These are phyloP conservation scores for Orius insidiosus DNA, from an alignment of 1,140 invertebrate genomes.

Conservation along the genomic window DNA sequence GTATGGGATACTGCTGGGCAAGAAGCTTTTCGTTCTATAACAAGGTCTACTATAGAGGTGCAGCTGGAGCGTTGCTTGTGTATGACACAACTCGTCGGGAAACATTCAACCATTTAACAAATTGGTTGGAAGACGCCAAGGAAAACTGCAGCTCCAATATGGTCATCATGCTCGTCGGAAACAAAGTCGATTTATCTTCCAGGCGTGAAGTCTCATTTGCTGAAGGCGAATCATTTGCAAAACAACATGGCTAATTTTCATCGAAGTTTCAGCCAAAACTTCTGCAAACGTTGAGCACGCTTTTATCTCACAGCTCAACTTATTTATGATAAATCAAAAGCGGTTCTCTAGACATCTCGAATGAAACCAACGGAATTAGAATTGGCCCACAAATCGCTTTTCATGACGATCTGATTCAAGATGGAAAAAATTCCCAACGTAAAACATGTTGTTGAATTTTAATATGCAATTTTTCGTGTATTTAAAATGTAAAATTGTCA, in stretches of 20 bases:
- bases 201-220: constrained; percentile 95
- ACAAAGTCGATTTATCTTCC: constrained; percentile 95
- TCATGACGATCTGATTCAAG: too few species aligned
- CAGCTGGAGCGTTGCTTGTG: constrained; percentile 93
- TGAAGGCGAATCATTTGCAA: constrained; percentile 96
- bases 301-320: constrained; percentile 98
- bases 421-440: too few species aligned
- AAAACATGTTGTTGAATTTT: too few species aligned
- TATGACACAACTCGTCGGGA: constrained; percentile 97
- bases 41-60: constrained; percentile 97
- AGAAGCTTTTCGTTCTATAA: constrained; percentile 98
- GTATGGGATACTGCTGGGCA: constrained; percentile 97
- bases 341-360: constrained; percentile 98
- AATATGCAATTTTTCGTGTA: too few species aligned
- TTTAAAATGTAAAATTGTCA: too few species aligned
- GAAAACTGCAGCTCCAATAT: constrained; percentile 99
- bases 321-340: constrained; percentile 99
- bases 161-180: constrained; percentile 95
- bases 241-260: constrained; percentile 96
- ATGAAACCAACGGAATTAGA: constrained; percentile 99
- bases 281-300: constrained; percentile 99
- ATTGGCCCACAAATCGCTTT: constrained; percentile 67
- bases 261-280: constrained; percentile 99
- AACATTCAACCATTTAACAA: constrained; percentile 98
- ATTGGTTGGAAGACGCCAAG: constrained; percentile 97